These are phyloP conservation scores for Temnothorax unifasciatus DNA, from an alignment of 2,888 invertebrate genomes.

Conservation along the genomic window DNA sequence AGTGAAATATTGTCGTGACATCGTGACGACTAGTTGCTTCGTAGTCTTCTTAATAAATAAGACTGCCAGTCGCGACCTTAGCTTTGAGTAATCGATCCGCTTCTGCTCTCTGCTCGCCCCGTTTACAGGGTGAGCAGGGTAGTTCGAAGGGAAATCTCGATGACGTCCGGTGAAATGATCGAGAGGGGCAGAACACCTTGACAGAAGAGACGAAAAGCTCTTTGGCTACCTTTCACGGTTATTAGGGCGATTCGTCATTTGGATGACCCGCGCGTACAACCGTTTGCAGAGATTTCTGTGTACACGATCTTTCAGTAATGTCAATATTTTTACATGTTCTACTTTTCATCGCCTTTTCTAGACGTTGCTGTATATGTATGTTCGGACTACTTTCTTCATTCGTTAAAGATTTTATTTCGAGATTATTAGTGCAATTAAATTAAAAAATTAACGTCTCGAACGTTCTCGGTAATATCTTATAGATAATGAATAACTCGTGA, in stretches of 20 bases:
- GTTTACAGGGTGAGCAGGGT: not conserved
- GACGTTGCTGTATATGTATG: not conserved
- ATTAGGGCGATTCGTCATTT: conserved; percentile 68
- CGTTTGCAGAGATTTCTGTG: conserved; percentile 50
- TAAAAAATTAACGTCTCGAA: not conserved
- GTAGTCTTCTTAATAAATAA: conserved; percentile 52
- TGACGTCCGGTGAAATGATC: conserved; percentile 42
- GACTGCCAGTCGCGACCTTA: not conserved
- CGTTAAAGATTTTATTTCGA: conserved; percentile 8
- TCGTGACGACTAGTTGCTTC: conserved; percentile 57
- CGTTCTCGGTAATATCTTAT: not conserved
- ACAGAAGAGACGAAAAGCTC: conserved; percentile 40
- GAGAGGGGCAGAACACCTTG: conserved; percentile 25
- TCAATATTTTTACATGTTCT: conserved; percentile 34
- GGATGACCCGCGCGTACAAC: conserved; percentile 49
- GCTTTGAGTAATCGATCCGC: conserved; percentile 43
- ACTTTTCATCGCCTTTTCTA: not conserved
- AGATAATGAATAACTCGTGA: not conserved
- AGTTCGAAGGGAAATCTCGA: conserved; percentile 39
- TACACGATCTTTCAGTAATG: conserved; percentile 33
- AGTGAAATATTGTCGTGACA: conserved; percentile 50
- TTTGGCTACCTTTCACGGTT: conserved; percentile 58
- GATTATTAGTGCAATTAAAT: not conserved
- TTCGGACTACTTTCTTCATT: not conserved
- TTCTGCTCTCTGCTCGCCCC: not conserved